phyloP scores from a whole-genome alignment of 1,140 invertebrate genomes.

The Zaprionus kolodkinae region DNA sequence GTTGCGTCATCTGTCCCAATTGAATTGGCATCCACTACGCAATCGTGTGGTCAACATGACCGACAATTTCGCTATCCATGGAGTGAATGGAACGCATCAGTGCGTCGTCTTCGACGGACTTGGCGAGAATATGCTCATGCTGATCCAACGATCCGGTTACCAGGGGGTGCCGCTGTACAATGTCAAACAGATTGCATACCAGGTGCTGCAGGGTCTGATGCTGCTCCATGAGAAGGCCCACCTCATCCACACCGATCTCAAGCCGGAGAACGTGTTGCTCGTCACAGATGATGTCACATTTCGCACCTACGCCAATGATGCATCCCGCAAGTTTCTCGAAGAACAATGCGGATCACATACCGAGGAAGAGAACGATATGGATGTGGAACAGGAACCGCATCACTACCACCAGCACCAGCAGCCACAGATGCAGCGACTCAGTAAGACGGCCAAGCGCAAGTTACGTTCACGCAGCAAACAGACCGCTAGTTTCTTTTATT shows the following conservation, averaged over 20 bases:
- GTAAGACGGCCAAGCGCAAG: slow-evolving; percentile 42
- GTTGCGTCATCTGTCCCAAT: slow-evolving; percentile 94
- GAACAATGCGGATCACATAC: slow-evolving; percentile 84
- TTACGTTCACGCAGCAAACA: slow-evolving; percentile 88
- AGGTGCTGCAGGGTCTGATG: slow-evolving; percentile 98
- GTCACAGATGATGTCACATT: slow-evolving; percentile 93
- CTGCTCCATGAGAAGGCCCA: slow-evolving; percentile 98
- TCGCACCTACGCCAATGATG: slow-evolving; percentile 93
- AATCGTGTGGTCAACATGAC: slow-evolving; percentile 97
- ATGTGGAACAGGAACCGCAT: not conserved
- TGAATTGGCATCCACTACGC: slow-evolving; percentile 91
- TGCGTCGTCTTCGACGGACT: slow-evolving; percentile 99
- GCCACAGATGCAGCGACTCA: slow-evolving; percentile 9
- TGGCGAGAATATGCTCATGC: slow-evolving; percentile 97
- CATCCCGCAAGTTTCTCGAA: slow-evolving; percentile 91
- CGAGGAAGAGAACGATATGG: not conserved
- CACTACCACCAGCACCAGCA: not conserved
- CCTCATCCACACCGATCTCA: slow-evolving; percentile 99
- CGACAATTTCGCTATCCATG: slow-evolving; percentile 98
- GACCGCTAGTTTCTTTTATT: slow-evolving; percentile 85
- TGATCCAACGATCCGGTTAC: slow-evolving; percentile 98
- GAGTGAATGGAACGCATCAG: slow-evolving; percentile 96
- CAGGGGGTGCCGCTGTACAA: slow-evolving; percentile 96
- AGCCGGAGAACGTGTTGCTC: slow-evolving; percentile 99
- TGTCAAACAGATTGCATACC: slow-evolving; percentile 96